These are phyloP conservation scores for Brachionus sp. DNA, from an alignment of 1,140 invertebrate species.

Conservation along the genomic window DNA sequence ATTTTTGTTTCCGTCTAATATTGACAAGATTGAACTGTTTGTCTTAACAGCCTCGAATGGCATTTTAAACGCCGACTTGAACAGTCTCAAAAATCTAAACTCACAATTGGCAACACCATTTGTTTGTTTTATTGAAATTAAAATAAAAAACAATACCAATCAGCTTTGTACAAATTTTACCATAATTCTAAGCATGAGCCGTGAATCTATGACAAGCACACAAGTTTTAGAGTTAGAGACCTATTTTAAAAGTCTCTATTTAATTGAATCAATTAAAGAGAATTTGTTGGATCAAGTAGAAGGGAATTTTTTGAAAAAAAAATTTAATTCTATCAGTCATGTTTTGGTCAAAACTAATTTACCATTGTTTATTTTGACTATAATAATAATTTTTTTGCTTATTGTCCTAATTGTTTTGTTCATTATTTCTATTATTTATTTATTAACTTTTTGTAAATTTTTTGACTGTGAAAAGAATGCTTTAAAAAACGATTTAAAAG, in stretches of 20 bases:
- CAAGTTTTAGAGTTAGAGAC: background rate
- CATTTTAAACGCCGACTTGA: background rate
- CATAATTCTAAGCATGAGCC: background rate
- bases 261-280: background rate
- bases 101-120: background rate
- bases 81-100: background rate
- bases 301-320: background rate
- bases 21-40: background rate
- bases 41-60: background rate
- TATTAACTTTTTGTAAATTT: constrained; percentile 12
- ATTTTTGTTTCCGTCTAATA: background rate
- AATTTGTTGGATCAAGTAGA: background rate
- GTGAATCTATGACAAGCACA: background rate
- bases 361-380: background rate
- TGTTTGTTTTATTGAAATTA: background rate
- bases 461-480: constrained; percentile 14
- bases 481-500: background rate
- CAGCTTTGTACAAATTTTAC: background rate
- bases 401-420: constrained; percentile 11
- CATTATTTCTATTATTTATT: constrained; percentile 19
- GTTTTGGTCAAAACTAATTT: background rate
- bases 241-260: background rate
- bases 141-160: constrained; percentile 2
- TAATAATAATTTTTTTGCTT: constrained; percentile 13
- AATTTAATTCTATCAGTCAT: background rate